phyloP scores from a whole-genome alignment of 2,888 invertebrate species.

The Amiota mariae region DNA sequence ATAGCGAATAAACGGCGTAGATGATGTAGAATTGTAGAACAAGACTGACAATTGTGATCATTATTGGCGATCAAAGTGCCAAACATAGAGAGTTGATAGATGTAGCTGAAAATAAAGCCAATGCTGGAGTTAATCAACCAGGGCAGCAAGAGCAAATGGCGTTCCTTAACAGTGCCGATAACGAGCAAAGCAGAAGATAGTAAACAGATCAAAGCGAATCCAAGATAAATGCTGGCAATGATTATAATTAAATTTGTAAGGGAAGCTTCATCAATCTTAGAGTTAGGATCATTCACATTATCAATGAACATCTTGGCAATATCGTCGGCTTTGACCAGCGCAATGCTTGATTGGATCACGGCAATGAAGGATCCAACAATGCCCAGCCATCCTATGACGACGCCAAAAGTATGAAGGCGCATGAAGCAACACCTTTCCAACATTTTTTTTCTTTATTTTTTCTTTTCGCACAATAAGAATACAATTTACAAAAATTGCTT shows the following conservation, averaged over 20 bases:
- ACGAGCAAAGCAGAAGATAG: conserved; percentile 65
- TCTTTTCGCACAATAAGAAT: background rate
- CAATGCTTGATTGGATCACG: conserved; percentile 48
- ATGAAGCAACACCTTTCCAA: conserved; percentile 59
- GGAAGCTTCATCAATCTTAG: background rate
- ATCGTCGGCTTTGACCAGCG: conserved; percentile 49
- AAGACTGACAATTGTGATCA: conserved; percentile 36
- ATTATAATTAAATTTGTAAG: conserved; percentile 45
- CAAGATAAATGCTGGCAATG: conserved; percentile 50
- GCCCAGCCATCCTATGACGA: conserved; percentile 70
- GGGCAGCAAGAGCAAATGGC: conserved; percentile 64
- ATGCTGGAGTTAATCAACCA: conserved; percentile 63
- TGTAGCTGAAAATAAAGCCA: conserved; percentile 39
- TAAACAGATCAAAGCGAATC: conserved; percentile 54
- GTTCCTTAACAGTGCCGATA: conserved; percentile 66
- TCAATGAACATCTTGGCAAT: conserved; percentile 36
- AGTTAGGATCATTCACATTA: background rate
- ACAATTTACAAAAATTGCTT: background rate
- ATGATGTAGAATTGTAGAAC: conserved; percentile 52
- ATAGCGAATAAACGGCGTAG: conserved; percentile 61
- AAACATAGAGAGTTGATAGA: conserved; percentile 40
- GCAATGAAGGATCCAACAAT: conserved; percentile 53
- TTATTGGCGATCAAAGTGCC: conserved; percentile 28
- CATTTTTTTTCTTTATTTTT: conserved; percentile 44
- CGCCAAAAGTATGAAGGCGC: conserved; percentile 67